Percentiles rank a stretch among this genome's conserved stretches.
Evolutionary conservation across 2,888 invertebrate genomes (phyloP).

Genomic region (Phlogophora meticulosa): DNA sequence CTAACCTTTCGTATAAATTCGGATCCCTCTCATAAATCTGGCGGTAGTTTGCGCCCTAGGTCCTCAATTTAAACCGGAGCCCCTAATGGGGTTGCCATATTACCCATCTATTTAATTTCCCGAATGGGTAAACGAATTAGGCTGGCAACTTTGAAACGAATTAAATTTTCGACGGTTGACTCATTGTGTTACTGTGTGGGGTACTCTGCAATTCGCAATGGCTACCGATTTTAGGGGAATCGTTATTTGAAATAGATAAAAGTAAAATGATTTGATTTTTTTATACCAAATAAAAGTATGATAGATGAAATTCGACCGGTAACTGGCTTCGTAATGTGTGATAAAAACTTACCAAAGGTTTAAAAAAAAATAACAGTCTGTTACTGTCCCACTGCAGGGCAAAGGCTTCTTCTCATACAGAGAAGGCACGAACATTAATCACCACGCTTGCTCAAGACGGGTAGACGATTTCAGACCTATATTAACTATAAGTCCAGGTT

Average conservation of each 20-base stretch:
- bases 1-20: slow-evolving; percentile 77
- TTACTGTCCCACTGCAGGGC: no score
- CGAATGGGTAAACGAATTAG: slow-evolving; percentile 90
- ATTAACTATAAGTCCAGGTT: no score
- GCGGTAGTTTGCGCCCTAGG: slow-evolving; percentile 80
- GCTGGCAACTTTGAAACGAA: slow-evolving; percentile 89
- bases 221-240: slow-evolving; percentile 59
- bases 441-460: no score
- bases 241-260: slow-evolving; percentile 13
- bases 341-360: no score
- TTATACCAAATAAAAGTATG: no score
- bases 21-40: slow-evolving; percentile 83
- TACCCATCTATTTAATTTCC: slow-evolving; percentile 91
- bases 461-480: no score
- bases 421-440: no score
- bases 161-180: slow-evolving; percentile 88
- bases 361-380: no score
- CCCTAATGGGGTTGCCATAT: slow-evolving; percentile 89
- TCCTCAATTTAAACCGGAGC: slow-evolving; percentile 77
- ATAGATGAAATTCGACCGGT: no score
- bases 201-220: slow-evolving; percentile 45
- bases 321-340: no score
- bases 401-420: no score
- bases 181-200: slow-evolving; percentile 71
- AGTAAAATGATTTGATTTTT: no score